Conservation (phyloP, 2,888 invertebrate genomes). For the Heliconius ismenius region DNA sequence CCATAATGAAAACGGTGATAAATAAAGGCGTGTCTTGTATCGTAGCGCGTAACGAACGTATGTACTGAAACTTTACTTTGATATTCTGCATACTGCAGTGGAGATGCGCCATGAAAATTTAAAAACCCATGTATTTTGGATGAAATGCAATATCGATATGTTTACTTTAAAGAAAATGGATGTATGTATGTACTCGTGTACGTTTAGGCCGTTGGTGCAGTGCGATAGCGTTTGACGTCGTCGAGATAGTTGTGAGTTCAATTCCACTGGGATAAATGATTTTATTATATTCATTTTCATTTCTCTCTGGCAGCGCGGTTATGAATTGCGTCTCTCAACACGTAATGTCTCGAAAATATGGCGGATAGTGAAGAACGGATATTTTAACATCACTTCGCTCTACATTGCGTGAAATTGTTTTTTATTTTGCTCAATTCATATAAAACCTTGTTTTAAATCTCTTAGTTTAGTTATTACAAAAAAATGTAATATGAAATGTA, state of each 20-base stretch:
- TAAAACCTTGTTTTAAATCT: too few relatives aligned
- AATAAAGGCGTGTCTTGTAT: slow-evolving; percentile 19
- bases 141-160: background rate
- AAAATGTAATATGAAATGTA: too few relatives aligned
- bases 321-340: too few relatives aligned
- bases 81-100: slow-evolving; percentile 30
- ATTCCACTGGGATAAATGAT: background rate
- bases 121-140: background rate
- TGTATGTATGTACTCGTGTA: background rate
- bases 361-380: too few relatives aligned
- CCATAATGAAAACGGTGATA: slow-evolving; percentile 16
- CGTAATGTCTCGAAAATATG: too few relatives aligned
- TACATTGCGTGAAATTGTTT: too few relatives aligned
- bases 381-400: too few relatives aligned
- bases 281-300: background rate
- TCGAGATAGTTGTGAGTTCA: background rate
- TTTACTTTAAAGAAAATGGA: background rate
- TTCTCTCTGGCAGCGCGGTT: background rate
- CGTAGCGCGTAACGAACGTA: slow-evolving; percentile 25
- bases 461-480: too few relatives aligned
- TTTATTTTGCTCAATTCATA: too few relatives aligned
- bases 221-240: too few relatives aligned
- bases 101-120: background rate
- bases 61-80: slow-evolving; percentile 31
- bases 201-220: background rate